A percentile compares a stretch with the other conserved stretches of the same genome.
phyloP scores from a whole-genome alignment of 2,797 vertebrate genomes.

The Antennarius maculatus region DNA sequence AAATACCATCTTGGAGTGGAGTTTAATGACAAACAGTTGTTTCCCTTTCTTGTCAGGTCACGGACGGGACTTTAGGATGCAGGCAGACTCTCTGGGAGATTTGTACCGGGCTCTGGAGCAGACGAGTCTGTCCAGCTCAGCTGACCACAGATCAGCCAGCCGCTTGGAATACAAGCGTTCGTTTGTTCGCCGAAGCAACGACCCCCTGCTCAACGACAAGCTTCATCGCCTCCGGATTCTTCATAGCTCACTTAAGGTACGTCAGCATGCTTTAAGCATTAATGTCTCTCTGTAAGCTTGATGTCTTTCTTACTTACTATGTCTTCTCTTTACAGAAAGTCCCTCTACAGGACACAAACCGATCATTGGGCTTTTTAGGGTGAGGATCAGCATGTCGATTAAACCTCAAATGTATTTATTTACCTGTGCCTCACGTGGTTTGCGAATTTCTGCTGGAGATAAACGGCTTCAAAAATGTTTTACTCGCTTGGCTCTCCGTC shows the following conservation, averaged over 20 bases:
- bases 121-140: slow-evolving; percentile 90
- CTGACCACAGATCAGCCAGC: slow-evolving; percentile 88
- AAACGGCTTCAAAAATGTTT: slow-evolving; percentile 50
- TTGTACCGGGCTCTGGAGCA: slow-evolving; percentile 94
- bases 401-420: slow-evolving; percentile 22
- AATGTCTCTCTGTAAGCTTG: not conserved
- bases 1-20: not conserved
- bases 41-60: slow-evolving; percentile 56
- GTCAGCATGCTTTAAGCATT: not conserved
- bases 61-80: slow-evolving; percentile 83
- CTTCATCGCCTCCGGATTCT: slow-evolving; percentile 95
- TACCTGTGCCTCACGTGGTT: slow-evolving; percentile 59
- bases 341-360: slow-evolving; percentile 91
- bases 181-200: slow-evolving; percentile 93
- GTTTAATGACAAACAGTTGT: not conserved
- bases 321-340: slow-evolving; percentile 84
- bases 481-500: slow-evolving; percentile 33
- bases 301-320: slow-evolving; percentile 5
- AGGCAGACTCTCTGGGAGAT: slow-evolving; percentile 94
- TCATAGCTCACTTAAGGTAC: slow-evolving; percentile 96
- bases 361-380: slow-evolving; percentile 89
- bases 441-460: slow-evolving; percentile 35
- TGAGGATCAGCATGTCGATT: slow-evolving; percentile 23
- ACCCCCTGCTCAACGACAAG: slow-evolving; percentile 96
- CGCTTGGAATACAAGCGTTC: slow-evolving; percentile 95